A percentile compares a stretch with the other conserved stretches of the same genome.
Evolutionary conservation across 2,797 vertebrate species (phyloP).

Genomic region (Pipistrellus pipistrellus): DNA sequence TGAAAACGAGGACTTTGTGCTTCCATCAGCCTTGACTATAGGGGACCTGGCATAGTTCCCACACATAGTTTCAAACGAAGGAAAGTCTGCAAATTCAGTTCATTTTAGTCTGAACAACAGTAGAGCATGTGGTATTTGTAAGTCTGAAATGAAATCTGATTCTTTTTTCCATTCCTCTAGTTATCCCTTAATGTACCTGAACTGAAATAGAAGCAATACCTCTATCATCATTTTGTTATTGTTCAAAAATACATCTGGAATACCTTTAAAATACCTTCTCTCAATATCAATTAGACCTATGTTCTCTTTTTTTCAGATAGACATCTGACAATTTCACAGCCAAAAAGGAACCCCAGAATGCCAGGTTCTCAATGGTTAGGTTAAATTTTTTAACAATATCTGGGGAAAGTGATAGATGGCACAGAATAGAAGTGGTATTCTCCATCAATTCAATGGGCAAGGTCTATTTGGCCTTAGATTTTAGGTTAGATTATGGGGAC

Average conservation of each 20-base stretch:
- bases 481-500: not conserved
- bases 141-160: not conserved
- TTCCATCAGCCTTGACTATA: no score
- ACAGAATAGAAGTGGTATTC: not conserved
- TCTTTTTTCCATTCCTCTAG: not conserved
- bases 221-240: not conserved
- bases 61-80: not conserved
- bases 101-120: not conserved
- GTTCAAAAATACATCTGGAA: not conserved
- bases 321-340: not conserved
- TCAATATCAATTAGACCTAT: not conserved
- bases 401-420: not conserved
- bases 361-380: not conserved
- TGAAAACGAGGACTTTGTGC: no score
- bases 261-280: not conserved
- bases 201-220: not conserved
- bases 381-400: not conserved
- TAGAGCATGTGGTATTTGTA: not conserved
- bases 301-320: not conserved
- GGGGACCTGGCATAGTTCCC: no score
- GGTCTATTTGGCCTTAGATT: not conserved
- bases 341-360: not conserved
- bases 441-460: not conserved
- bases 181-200: not conserved
- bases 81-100: not conserved